A percentile compares a stretch with the other conserved stretches of the same genome.
phyloP scores from a whole-genome alignment of 2,113 vertebrate species.

The Calidris pygmaea region DNA sequence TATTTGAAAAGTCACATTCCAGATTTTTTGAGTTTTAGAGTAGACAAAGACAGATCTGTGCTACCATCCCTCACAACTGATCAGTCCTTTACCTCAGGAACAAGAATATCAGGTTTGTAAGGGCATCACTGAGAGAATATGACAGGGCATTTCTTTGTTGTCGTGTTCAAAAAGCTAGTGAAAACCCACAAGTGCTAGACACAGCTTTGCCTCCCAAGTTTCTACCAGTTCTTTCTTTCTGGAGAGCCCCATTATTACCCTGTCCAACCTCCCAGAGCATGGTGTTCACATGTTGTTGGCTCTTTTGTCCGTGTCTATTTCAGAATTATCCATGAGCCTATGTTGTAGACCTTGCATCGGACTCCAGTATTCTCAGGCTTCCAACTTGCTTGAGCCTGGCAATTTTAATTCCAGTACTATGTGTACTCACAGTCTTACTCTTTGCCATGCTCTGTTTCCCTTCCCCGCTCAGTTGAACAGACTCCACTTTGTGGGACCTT shows the following conservation, averaged over 20 bases:
- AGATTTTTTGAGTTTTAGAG: not conserved
- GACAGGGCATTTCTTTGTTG: not conserved
- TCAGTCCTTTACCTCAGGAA: not conserved
- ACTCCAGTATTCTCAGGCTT: not conserved
- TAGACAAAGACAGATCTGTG: not conserved
- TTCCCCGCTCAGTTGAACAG: not conserved
- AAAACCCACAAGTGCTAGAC: not conserved
- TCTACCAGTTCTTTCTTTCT: not conserved
- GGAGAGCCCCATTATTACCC: not conserved
- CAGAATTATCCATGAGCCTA: not conserved
- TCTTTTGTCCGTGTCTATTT: not conserved
- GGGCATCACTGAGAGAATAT: not conserved
- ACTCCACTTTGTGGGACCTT: not conserved
- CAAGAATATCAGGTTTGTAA: not conserved
- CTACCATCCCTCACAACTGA: not conserved
- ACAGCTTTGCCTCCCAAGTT: not conserved
- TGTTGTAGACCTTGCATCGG: rapidly evolving
- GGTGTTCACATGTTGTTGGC: not conserved
- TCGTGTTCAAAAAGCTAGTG: not conserved
- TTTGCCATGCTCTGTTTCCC: not conserved
- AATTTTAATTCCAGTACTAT: not conserved
- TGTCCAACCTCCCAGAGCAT: not conserved
- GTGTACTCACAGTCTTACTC: not conserved
- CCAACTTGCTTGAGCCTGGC: not conserved
- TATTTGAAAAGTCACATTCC: not conserved